A percentile compares a stretch with the other conserved stretches of the same genome.
Evolutionary conservation across 2,113 vertebrate genomes (phyloP).

Genomic region (Chaetodon auriga): DNA sequence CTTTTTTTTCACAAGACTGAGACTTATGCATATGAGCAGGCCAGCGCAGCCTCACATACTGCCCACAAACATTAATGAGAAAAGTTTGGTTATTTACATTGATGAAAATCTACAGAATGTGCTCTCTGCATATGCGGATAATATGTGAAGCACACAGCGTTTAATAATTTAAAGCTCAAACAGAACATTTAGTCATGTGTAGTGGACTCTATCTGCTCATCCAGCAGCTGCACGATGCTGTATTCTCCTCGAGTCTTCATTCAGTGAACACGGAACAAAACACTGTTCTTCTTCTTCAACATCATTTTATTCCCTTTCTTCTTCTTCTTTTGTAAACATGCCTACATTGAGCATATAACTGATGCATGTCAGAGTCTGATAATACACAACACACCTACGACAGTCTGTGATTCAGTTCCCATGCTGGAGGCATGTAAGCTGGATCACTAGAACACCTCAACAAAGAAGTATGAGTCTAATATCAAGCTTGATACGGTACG

Average conservation of each 20-base stretch:
- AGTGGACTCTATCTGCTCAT: not conserved
- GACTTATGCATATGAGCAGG: not conserved
- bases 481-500: not conserved
- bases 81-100: not conserved
- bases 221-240: too few species aligned
- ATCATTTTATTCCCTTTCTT: not conserved
- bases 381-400: too few species aligned
- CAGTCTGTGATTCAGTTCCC: constrained; percentile 16
- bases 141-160: not conserved
- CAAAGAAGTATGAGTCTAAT: not conserved
- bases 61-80: not conserved
- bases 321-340: constrained; percentile 6
- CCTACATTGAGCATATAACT: not conserved
- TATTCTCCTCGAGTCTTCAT: not conserved
- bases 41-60: not conserved
- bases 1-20: not conserved
- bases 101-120: not conserved
- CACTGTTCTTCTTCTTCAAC: not conserved
- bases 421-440: not conserved
- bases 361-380: constrained; percentile 7
- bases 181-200: not conserved
- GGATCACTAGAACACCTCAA: not conserved
- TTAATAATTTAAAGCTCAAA: not conserved
- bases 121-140: not conserved
- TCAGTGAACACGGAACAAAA: not conserved